Base-by-base conservation (phyloP, 2,888 invertebrate species). In the Drosophila affinis region DNA sequence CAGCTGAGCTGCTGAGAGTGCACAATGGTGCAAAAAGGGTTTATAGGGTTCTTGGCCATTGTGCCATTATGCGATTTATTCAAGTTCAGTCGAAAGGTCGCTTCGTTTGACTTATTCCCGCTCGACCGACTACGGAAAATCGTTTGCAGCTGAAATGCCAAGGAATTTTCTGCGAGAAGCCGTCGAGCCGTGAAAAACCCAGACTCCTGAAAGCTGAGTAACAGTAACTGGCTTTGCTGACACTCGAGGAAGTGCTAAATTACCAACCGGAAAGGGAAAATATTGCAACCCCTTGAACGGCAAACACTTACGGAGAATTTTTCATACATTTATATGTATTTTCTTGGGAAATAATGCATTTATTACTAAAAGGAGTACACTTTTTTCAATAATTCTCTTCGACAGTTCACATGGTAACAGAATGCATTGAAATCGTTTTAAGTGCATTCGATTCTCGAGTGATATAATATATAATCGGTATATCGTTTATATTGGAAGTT, bases 41-140 rank as follows among this genome's bases (percentile, higher is more conserved):
- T 58, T 72, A 54, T 48, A 29, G 47, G 52, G 80, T 55, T 62
- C 51, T 45, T 63, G 29, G 53, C 53, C 53, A 59, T 54, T 21
- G n/a, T 27, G 55, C 27, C 32, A 62, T 69, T 56, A 45, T 52
- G 54, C 29, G 69, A 74, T 71, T 75, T 76, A 76, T 75, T 57
- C 27, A 27, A 32, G 60, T 60, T 67, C 47, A 57, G 64, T 49
- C 64, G 12, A 86, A 72, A 84, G 87, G 81, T 81, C 77, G 68
- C 61, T 76, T 62, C 72, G 62, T 61, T 32, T 72, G 87, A 84
- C 87, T 88, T 83, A 76, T 76, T 76, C 58, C 56, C 79, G 75
- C 75, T 72, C 46, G 70, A 81, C 78, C 79, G 68, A 78, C 48
- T 55, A 67, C 53, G 45, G 65, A 59, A 74, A 86, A 81, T 69